Conservation (phyloP, 2,113 vertebrate genomes). For the Phylloscopus trochiloides region DNA sequence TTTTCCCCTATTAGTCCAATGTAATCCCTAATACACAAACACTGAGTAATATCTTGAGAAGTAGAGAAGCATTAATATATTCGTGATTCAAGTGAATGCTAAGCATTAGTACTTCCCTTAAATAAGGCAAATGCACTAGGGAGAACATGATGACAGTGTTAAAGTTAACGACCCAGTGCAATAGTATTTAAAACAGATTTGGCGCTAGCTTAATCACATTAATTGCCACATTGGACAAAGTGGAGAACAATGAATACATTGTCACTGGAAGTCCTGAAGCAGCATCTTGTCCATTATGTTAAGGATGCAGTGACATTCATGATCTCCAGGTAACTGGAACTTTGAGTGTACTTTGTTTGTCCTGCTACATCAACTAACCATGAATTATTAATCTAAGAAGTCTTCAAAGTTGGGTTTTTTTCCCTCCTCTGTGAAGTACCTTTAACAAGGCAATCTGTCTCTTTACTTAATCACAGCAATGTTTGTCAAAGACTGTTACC, state of each 20-base stretch:
- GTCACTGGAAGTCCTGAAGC: constrained; percentile 36
- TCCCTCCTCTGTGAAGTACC: background rate
- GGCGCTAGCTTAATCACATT: constrained; percentile 42
- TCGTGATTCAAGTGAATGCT: background rate
- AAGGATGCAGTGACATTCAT: constrained; percentile 34
- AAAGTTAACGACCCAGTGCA: constrained; percentile 46
- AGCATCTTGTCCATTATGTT: constrained; percentile 12
- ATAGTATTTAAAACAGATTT: constrained; percentile 44
- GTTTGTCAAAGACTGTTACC: background rate
- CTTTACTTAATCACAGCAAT: background rate
- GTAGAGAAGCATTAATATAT: background rate
- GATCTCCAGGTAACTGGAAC: constrained; percentile 2
- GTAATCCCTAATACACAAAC: background rate
- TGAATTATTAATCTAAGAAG: constrained; percentile 12
- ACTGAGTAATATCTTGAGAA: background rate
- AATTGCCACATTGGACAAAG: constrained; percentile 46
- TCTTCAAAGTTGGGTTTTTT: background rate
- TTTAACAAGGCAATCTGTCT: background rate
- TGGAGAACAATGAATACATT: constrained; percentile 33
- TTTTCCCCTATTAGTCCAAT: background rate
- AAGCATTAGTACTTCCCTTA: background rate
- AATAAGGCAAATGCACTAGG: constrained; percentile 31
- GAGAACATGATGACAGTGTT: constrained; percentile 41
- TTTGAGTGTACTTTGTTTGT: background rate
- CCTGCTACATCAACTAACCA: constrained; percentile 12